Evolutionary conservation across 2,888 invertebrate species (phyloP).

Genomic region (Rapana venosa): DNA sequence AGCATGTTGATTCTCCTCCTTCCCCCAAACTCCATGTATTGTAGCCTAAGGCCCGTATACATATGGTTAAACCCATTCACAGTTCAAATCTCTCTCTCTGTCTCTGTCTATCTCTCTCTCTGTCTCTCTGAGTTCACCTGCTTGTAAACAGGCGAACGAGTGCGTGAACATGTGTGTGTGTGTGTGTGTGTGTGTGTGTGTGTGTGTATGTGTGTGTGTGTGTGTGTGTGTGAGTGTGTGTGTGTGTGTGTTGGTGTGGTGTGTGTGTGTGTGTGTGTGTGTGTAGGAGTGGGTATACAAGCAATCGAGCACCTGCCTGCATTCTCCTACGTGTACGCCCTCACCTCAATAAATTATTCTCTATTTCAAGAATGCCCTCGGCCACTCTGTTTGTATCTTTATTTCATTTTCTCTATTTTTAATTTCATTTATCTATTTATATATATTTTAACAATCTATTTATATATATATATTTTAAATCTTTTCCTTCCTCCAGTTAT

Average conservation of each 20-base stretch:
- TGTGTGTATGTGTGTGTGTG: slow-evolving; percentile 10
- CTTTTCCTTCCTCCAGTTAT: no score
- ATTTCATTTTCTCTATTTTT: no score
- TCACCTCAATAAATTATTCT: no score
- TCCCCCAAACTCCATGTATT: background rate
- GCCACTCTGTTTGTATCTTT: no score
- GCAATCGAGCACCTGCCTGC: no score
- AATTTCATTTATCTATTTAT: no score
- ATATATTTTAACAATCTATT: no score
- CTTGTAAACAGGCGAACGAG: background rate
- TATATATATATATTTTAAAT: no score
- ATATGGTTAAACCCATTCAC: no score
- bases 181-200: slow-evolving; percentile 13
- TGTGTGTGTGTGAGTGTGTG: slow-evolving; percentile 12
- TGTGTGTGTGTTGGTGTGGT: background rate
- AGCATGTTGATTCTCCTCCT: background rate
- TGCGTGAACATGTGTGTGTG: background rate
- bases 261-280: background rate
- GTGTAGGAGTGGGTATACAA: background rate
- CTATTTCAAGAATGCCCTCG: no score
- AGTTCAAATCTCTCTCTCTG: background rate
- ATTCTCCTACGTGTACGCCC: no score
- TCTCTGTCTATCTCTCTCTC: background rate
- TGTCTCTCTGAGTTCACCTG: background rate
- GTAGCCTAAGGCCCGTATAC: no score